Evolutionary conservation across 2,888 invertebrate species (phyloP).

Genomic region (Zaprionus bogoriensis): DNA sequence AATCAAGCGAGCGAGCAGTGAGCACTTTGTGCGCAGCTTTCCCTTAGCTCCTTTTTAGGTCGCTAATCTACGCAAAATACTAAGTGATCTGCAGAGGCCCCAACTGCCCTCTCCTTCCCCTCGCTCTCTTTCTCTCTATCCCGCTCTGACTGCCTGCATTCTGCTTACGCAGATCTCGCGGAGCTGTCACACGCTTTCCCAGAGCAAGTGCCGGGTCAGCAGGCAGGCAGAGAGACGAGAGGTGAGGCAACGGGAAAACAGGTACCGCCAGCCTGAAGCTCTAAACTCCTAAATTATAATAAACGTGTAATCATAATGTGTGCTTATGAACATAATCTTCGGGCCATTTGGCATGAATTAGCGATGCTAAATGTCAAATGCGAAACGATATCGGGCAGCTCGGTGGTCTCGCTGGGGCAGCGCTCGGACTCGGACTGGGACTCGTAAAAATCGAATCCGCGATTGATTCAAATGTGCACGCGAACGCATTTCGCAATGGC

Average conservation of each 20-base stretch:
- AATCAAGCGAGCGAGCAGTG: background rate
- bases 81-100: constrained; percentile 55
- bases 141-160: too few species aligned
- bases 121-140: too few species aligned
- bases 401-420: constrained; percentile 23
- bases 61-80: constrained; percentile 45
- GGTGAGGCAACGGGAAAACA: constrained; percentile 8
- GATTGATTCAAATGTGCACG: constrained; percentile 75
- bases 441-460: constrained; percentile 53
- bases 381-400: constrained; percentile 59
- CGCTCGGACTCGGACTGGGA: background rate
- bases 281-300: constrained; percentile 80
- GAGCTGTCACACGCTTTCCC: constrained; percentile 50
- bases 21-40: constrained; percentile 39
- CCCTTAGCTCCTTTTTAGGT: constrained; percentile 44
- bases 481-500: constrained; percentile 70
- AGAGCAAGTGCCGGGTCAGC: too few species aligned
- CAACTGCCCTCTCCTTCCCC: background rate
- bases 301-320: constrained; percentile 81
- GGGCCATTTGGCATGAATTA: constrained; percentile 79
- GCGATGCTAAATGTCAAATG: constrained; percentile 78
- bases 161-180: too few species aligned
- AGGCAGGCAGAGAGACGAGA: too few species aligned
- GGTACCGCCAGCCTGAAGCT: constrained; percentile 49
- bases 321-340: constrained; percentile 79